Evolutionary conservation across 64 coral and sea anemone genomes (phyloP), one percentile per base, ranked within the genome.

Genomic region (Stichodactyla helianthus): DNA sequence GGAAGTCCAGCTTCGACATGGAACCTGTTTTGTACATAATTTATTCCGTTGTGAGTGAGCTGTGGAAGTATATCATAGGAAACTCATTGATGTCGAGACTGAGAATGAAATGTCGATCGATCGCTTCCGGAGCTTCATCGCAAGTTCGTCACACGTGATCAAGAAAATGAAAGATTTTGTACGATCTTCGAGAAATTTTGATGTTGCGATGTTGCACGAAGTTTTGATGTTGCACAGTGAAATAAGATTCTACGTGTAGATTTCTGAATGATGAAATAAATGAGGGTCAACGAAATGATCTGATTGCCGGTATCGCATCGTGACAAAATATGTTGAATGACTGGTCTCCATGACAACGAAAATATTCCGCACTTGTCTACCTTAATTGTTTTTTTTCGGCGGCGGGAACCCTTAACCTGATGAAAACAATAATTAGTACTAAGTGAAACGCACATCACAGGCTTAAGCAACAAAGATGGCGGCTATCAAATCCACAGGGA

Each of bases 381-480:
- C 78, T 81, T 81, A 81, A 81, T 12, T 20, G 78, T 15, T 81
- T 81, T 81, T 81, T 81, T 81, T 22, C 78, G 78, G 52, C 78
- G 50, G 17, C 52, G 35, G 20, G 78, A 81, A 81, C 53, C 78
- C 19, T 81, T 81, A 28, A 81, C 78, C 78, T 81, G 19, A 81
- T 54, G 52, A 81, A 22, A 52, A 81, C 52, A 54, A 81, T 54
- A 53, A 15, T 81, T 81, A 44, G 35, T 44, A 19, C 78, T 81
- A 28, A 81, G 78, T 81, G 6, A 81, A n/a, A 74, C 22, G 9
- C 9, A 65, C 8, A 65, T 13, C 22, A 65, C 20, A 65, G 22
- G 62, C 62, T 82, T 82, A 19, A n/a, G 14, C 35, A 15, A 52
- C 54, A 54, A 55, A 55, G 52, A 82, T 82, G 52, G 56, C 20